phyloP scores from a whole-genome alignment of 2,888 invertebrate species.

The Congeria kusceri region DNA sequence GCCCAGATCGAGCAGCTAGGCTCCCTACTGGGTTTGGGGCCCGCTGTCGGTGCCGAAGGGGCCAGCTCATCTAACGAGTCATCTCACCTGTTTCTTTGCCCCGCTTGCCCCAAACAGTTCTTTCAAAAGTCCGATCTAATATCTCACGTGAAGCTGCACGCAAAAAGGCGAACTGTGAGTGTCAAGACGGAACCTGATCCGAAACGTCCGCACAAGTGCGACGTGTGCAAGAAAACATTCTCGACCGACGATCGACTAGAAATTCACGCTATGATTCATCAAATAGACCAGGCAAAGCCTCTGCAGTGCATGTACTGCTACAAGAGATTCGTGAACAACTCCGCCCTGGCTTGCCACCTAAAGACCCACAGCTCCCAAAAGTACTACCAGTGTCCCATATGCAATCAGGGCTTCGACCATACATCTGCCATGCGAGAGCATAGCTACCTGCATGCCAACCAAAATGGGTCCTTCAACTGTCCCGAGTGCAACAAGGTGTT shows the following conservation, averaged over 20 bases:
- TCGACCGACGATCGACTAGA: conserved; percentile 88
- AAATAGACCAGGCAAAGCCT: conserved; percentile 88
- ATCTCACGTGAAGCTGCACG: conserved; percentile 84
- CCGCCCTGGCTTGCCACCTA: conserved; percentile 90
- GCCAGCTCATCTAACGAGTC: conserved; percentile 16
- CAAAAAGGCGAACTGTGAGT: background rate
- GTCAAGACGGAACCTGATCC: conserved; percentile 77
- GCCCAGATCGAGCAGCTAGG: background rate
- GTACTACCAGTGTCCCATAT: conserved; percentile 91
- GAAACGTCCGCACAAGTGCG: conserved; percentile 88
- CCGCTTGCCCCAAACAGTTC: conserved; percentile 84
- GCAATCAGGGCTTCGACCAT: conserved; percentile 89
- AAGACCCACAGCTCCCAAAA: conserved; percentile 89
- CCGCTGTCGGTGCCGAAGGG: background rate
- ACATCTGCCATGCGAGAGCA: conserved; percentile 88
- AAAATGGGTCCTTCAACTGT: conserved; percentile 89
- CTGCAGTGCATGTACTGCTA: conserved; percentile 87
- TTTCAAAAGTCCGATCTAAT: conserved; percentile 85
- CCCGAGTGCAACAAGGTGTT: conserved; percentile 90
- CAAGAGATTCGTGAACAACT: conserved; percentile 89
- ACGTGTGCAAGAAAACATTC: conserved; percentile 89
- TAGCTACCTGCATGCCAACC: conserved; percentile 88
- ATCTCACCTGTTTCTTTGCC: conserved; percentile 76
- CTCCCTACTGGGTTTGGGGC: background rate
- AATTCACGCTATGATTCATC: conserved; percentile 89